Percentiles rank a stretch among this genome's conserved stretches.
phyloP scores from a whole-genome alignment of 2,888 invertebrate genomes.

The Melieria picta region DNA sequence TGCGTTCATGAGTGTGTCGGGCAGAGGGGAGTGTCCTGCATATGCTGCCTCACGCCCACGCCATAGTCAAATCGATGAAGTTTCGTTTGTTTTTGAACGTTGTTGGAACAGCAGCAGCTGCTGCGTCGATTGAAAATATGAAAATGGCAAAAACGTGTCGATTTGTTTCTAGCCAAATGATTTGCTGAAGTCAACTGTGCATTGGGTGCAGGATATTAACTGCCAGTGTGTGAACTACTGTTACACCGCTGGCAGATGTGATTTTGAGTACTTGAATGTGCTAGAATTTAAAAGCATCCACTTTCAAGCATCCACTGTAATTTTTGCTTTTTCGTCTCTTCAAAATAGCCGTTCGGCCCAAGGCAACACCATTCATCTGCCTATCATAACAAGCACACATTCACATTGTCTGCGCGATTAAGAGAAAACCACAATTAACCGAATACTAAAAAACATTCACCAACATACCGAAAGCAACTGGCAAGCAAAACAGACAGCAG shows the following conservation, averaged over 20 bases:
- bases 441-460: conserved; percentile 13
- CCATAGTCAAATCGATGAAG: conserved; percentile 38
- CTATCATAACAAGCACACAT: conserved; percentile 56
- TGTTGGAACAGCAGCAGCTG: conserved; percentile 49
- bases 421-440: conserved; percentile 56
- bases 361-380: conserved; percentile 56
- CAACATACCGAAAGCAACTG: not conserved
- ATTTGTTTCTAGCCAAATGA: conserved; percentile 61
- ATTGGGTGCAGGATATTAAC: conserved; percentile 54
- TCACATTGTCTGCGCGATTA: conserved; percentile 48
- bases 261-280: not conserved
- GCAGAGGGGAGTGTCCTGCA: conserved; percentile 19
- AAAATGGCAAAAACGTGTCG: conserved; percentile 64
- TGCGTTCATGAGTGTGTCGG: conserved; percentile 45
- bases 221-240: conserved; percentile 35
- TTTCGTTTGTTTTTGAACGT: conserved; percentile 35
- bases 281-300: not conserved
- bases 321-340: not conserved
- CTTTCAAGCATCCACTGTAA: not conserved
- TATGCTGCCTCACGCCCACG: conserved; percentile 23
- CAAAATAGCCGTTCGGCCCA: conserved; percentile 43
- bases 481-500: conserved; percentile 19
- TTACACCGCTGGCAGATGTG: too few relatives aligned
- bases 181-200: conserved; percentile 55
- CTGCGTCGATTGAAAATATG: conserved; percentile 34